These are phyloP conservation scores for Ceratina calcarata DNA, from an alignment of 1,140 invertebrate species.

Conservation along the genomic window DNA sequence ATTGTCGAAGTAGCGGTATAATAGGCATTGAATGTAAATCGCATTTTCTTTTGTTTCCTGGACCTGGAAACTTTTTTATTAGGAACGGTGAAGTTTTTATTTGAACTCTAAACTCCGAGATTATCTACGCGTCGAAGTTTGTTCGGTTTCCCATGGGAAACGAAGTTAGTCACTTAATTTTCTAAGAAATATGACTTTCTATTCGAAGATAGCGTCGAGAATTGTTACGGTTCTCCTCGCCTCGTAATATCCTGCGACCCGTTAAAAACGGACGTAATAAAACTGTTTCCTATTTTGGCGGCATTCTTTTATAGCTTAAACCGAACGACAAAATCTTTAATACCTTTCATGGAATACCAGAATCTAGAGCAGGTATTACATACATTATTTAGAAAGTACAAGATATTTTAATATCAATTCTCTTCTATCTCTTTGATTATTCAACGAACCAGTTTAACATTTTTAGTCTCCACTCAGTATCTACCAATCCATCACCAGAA, in stretches of 20 bases:
- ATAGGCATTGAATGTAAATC: conserved; percentile 23
- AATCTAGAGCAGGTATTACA: too few relatives aligned
- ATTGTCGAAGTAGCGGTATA: neutral
- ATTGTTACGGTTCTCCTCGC: conserved; percentile 8
- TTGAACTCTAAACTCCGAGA: too few relatives aligned
- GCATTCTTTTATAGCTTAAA: neutral
- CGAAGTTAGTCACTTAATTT: neutral
- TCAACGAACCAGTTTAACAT: neutral
- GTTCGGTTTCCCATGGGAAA: neutral
- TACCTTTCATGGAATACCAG: neutral
- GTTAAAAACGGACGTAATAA: conserved; percentile 38
- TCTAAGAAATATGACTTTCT: conserved; percentile 34
- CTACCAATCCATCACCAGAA: too few relatives aligned
- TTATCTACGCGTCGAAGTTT: neutral
- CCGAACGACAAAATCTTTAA: neutral
- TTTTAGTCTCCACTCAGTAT: neutral
- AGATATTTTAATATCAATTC: neutral
- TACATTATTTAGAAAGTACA: neutral
- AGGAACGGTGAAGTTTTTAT: neutral
- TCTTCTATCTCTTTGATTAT: too few relatives aligned
- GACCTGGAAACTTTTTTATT: too few relatives aligned
- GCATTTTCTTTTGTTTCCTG: neutral
- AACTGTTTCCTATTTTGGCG: conserved; percentile 21
- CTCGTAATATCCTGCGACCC: neutral
- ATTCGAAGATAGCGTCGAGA: neutral